These are phyloP conservation scores for Actinia equina DNA, from an alignment of 64 coral and sea anemone genomes.

Conservation along the genomic window DNA sequence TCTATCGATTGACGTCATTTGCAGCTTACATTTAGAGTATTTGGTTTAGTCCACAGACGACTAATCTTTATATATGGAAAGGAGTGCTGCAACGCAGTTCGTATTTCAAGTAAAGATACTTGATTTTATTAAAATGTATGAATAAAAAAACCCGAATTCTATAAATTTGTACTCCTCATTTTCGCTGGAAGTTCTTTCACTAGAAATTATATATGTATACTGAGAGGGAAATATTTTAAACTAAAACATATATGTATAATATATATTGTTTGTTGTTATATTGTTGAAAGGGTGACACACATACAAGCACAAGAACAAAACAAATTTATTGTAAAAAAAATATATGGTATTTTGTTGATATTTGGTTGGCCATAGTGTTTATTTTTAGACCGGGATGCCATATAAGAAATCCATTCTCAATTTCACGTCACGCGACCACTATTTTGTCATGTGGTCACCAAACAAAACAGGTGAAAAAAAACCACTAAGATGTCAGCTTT, in stretches of 20 bases:
- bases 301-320: not conserved
- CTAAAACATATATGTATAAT: too few relatives aligned
- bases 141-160: too few relatives aligned
- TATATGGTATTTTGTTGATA: not conserved
- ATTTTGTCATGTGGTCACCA: conserved; percentile 2
- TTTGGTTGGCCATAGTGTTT: not conserved
- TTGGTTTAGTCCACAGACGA: not conserved
- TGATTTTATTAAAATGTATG: too few relatives aligned
- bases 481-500: not conserved
- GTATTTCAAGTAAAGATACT: not conserved
- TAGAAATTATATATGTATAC: too few relatives aligned
- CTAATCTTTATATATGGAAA: not conserved
- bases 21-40: not conserved
- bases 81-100: not conserved
- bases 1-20: not conserved
- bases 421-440: not conserved
- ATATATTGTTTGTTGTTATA: too few relatives aligned
- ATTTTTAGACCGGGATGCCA: not conserved
- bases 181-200: too few relatives aligned
- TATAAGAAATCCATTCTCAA: not conserved
- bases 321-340: not conserved
- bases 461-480: conserved; percentile 14
- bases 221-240: too few relatives aligned
- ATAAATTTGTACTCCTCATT: too few relatives aligned
- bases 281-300: not conserved